A percentile compares a stretch with the other conserved stretches of the same genome.
phyloP scores from a whole-genome alignment of 2,888 invertebrate species.

The Didymodactylos carnosus region DNA sequence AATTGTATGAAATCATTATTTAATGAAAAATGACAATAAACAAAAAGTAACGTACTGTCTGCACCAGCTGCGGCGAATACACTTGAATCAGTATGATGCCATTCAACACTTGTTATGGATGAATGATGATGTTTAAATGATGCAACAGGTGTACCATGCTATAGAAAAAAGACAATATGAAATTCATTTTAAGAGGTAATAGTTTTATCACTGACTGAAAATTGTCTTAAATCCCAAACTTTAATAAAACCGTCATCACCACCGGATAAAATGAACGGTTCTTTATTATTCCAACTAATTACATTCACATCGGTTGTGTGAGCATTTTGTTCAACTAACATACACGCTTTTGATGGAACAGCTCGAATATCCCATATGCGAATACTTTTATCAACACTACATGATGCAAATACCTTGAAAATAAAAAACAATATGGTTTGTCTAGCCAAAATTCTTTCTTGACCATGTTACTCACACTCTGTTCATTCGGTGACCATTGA shows the following conservation, averaged over 20 bases:
- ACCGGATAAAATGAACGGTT: constrained; percentile 66
- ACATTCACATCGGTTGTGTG: constrained; percentile 87
- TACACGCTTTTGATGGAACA: constrained; percentile 65
- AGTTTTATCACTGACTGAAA: constrained; percentile 39
- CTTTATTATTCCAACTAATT: constrained; percentile 78
- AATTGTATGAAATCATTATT: too few species aligned
- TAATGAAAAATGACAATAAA: too few species aligned
- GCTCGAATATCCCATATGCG: constrained; percentile 86
- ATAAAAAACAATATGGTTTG: constrained; percentile 19
- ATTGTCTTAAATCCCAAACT: constrained; percentile 81
- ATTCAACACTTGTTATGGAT: constrained; percentile 82
- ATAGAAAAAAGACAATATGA: constrained; percentile 16
- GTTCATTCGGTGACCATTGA: constrained; percentile 93
- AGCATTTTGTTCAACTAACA: constrained; percentile 62
- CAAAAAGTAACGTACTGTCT: too few species aligned
- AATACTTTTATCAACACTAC: constrained; percentile 44
- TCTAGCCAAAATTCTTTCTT: not conserved
- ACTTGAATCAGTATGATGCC: constrained; percentile 78
- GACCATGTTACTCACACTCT: constrained; percentile 36
- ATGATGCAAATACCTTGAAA: constrained; percentile 35
- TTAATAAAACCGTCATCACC: constrained; percentile 85
- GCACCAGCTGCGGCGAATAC: constrained; percentile 77
- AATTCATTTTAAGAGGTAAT: not conserved
- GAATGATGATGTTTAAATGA: constrained; percentile 81
- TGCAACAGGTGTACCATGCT: constrained; percentile 54